Conservation (phyloP, 2,888 invertebrate genomes). For the Pyrochroa serraticornis region DNA sequence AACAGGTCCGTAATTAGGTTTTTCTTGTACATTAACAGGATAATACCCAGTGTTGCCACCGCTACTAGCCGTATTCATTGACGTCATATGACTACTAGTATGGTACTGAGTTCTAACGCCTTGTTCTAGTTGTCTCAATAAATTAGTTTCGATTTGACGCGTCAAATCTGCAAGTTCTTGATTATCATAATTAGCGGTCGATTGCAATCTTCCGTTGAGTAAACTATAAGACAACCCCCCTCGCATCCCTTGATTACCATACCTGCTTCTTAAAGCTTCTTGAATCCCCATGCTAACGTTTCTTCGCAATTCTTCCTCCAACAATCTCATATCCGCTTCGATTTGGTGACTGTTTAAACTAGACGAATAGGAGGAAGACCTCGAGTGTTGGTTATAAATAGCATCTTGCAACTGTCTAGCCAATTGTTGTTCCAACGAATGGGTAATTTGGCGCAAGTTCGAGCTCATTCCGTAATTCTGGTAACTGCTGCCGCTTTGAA, state of each 20-base stretch:
- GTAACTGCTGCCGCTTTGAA: neutral
- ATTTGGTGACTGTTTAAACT: conserved; percentile 17
- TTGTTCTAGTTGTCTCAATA: conserved; percentile 45
- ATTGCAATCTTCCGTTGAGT: conserved; percentile 39
- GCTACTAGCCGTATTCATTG: conserved; percentile 7
- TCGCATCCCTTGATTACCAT: conserved; percentile 43
- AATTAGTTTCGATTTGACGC: conserved; percentile 45
- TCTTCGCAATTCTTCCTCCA: conserved; percentile 50
- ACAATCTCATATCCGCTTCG: conserved; percentile 8
- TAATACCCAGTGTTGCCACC: conserved; percentile 14
- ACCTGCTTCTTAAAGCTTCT: conserved; percentile 45
- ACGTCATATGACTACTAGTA: conserved; percentile 9
- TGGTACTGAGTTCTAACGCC: conserved; percentile 30
- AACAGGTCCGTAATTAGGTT: conserved; percentile 39
- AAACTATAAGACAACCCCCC: conserved; percentile 47
- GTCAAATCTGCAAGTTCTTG: conserved; percentile 49
- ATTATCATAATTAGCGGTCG: conserved; percentile 48
- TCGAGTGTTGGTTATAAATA: conserved; percentile 29
- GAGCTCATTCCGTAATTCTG: conserved; percentile 31
- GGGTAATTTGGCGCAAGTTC: conserved; percentile 38
- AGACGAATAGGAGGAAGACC: conserved; percentile 17
- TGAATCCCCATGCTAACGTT: conserved; percentile 51
- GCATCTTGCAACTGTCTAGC: conserved; percentile 47
- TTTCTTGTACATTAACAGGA: conserved; percentile 13
- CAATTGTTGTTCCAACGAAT: conserved; percentile 48